These are phyloP conservation scores for Varanus salvator DNA, from an alignment of 2,113 vertebrate species.

Conservation along the genomic window DNA sequence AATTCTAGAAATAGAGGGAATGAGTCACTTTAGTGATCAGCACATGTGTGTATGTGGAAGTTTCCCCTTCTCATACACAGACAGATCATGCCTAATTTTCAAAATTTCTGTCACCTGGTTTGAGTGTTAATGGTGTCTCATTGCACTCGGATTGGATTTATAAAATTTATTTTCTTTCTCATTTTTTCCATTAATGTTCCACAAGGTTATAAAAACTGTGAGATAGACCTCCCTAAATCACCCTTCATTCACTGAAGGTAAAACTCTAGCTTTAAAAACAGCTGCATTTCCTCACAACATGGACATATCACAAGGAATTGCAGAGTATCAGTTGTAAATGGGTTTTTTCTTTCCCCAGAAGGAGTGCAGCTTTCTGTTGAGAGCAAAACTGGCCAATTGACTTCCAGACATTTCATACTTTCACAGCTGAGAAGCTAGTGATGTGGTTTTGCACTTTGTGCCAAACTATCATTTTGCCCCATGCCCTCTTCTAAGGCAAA, in stretches of 20 bases:
- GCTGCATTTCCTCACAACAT: not conserved
- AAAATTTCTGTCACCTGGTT: conserved; percentile 30
- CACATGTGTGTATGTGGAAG: not conserved
- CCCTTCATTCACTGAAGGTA: not conserved
- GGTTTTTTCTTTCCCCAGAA: conserved; percentile 21
- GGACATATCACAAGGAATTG: conserved; percentile 7
- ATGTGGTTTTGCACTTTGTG: conserved; percentile 30
- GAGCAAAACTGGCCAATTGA: conserved; percentile 9
- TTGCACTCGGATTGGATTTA: conserved; percentile 47
- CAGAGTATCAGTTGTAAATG: not conserved
- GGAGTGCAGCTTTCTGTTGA: not conserved
- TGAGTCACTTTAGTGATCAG: not conserved
- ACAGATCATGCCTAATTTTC: conserved; percentile 30
- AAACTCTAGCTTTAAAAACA: not conserved
- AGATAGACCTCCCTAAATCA: not conserved
- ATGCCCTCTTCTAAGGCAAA: conserved; percentile 47
- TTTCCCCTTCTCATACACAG: conserved; percentile 24
- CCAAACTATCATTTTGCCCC: conserved; percentile 50
- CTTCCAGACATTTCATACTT: conserved; percentile 11
- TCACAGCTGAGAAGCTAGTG: conserved; percentile 23
- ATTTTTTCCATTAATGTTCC: not conserved
- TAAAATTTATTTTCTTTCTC: not conserved
- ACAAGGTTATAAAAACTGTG: not conserved
- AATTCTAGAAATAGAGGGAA: not conserved
- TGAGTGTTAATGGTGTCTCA: conserved; percentile 29